Base-by-base conservation (phyloP, 2,888 invertebrate genomes). In the Tiphia femorata region DNA sequence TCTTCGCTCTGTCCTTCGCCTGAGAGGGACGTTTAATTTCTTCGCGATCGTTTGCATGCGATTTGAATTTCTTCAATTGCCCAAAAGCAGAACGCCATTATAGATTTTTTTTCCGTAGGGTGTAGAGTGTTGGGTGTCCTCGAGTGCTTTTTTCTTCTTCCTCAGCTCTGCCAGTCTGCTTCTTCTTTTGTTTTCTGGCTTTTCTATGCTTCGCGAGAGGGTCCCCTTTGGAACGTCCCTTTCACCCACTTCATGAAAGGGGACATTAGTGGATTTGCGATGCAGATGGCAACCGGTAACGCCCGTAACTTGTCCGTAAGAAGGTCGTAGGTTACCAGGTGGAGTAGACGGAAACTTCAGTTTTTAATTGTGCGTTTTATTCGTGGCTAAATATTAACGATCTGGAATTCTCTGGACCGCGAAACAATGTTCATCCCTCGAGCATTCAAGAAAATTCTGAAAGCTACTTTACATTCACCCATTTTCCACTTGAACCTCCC, bases 61-160 rank as follows among this genome's bases (percentile, higher is more conserved):
- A 63, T 67, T 67, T 64, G 58, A 64, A 71, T 70, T 60, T 64
- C 61, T 69, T 60, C 65, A 59, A 65, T 69, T 58, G 47, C 46
- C 38, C 30, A 17, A 46, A 51, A 44, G 42, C 27, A 41, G 46
- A 40, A 53, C 52, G 44, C n/a, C n/a, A n/a, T n/a, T n/a, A n/a
- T n/a, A n/a, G n/a, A n/a, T n/a, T n/a, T n/a, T n/a, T n/a, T n/a
- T n/a, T n/a, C n/a, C n/a, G n/a, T n/a, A n/a, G n/a, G n/a, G n/a
- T n/a, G n/a, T n/a, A 8, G 4, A 25, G 25, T 6, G 16, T 35
- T 35, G 14, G 16, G 35, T 35, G 14, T 16, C 14, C 16, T 35
- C 35, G 35, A 35, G 14, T 35, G 14, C 16, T 12, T 16, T 23
- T 23, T 14, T 12, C 20, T 21, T 41, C 23, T 21, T 12, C 41